Conservation (phyloP, 1,140 invertebrate genomes). For the Dryas iulia region DNA sequence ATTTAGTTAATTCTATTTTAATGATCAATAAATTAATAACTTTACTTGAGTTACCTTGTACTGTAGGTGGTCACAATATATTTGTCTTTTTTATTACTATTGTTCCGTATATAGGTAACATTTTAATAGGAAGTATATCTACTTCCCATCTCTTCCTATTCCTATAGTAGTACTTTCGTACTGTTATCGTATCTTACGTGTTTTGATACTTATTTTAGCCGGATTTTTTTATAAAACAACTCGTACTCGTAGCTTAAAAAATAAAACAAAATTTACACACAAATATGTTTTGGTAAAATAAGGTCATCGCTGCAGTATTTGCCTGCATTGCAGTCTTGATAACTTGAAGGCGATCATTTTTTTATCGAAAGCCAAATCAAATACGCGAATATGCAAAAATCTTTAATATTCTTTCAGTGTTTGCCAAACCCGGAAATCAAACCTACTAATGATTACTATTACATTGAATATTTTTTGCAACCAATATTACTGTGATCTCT, state of each 20-base stretch:
- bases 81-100: too few relatives aligned
- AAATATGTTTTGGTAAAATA: slow-evolving; percentile 14
- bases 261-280: neutral
- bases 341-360: slow-evolving; percentile 20
- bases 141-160: too few relatives aligned
- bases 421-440: slow-evolving; percentile 37
- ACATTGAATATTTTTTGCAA: neutral
- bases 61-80: too few relatives aligned
- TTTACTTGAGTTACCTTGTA: too few relatives aligned
- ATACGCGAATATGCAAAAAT: slow-evolving; percentile 30
- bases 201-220: neutral
- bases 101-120: too few relatives aligned
- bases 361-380: slow-evolving; percentile 32
- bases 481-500: neutral
- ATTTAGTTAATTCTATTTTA: too few relatives aligned
- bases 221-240: neutral
- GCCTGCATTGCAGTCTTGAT: slow-evolving; percentile 32
- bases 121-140: too few relatives aligned
- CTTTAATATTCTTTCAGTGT: slow-evolving; percentile 21
- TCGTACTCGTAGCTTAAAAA: neutral
- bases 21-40: too few relatives aligned
- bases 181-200: too few relatives aligned
- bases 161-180: too few relatives aligned
- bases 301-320: slow-evolving; percentile 27
- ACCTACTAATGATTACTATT: slow-evolving; percentile 17